Base-by-base conservation (phyloP, 92 coral and sea anemone species). In the Zoanthus sociatus region DNA sequence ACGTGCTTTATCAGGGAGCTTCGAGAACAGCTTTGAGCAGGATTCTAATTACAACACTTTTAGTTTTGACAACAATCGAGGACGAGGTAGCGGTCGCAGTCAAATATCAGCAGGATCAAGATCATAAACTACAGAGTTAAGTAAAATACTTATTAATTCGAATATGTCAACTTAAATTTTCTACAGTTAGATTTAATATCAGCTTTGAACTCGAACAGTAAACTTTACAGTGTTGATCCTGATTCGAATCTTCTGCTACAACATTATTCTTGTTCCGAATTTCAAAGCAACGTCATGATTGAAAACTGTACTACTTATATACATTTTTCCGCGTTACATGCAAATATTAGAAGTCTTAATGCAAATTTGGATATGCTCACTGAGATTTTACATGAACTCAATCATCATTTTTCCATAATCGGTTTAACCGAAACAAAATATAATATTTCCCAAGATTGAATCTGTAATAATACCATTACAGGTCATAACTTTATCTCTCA, bases 121-220 rank as follows among this genome's bases (percentile, higher is more conserved):
- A 73, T 44, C 9, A 72, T 42, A 18, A 45, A 42, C n/a, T 15
- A 15, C 77, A 73, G 76, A 73, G 53, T 37, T 44, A 45, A 73
- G 77, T 73, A 76, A 76, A 50, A 21, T 17, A 7, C 63, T 47
- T 21, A 48, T 0, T 30, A 68, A 0, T 68, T 68, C 58, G 79
- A 76, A 76, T 76, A 76, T 48, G 44, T 0, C 21, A 74, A 14
- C 58, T 75, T 18, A 48, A 50, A 51, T 53, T 21, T 48, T 18
- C 60, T n/a, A n/a, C 78, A 48, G 33, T 73, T 44, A 46, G 78
- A 73, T 73, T 45, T 74, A 74, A 47, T 46, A 74, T 76, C 79
- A 20, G 56, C 79, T 9, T 76, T 76, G 79, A 50, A 76, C 79
- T 76, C 64, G 63, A 9, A 76, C 63, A 48, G 63, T 76, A 64